phyloP scores from a whole-genome alignment of 2,888 invertebrate genomes.

The Acanthacorydalis orientalis region DNA sequence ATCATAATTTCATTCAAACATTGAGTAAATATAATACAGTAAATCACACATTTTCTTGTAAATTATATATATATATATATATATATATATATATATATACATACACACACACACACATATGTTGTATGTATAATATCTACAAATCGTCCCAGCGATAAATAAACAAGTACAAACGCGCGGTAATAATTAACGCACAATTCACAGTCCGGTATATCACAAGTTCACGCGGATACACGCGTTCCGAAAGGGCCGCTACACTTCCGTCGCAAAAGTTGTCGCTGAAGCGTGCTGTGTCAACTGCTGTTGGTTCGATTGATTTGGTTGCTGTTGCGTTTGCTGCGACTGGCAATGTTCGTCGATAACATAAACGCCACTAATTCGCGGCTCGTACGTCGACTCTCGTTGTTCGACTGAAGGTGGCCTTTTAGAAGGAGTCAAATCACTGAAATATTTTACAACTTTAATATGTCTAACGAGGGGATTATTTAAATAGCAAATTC shows the following conservation, averaged over 20 bases:
- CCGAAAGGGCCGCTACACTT: slow-evolving; percentile 40
- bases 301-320: slow-evolving; percentile 2
- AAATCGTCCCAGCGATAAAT: too few relatives aligned
- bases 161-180: too few relatives aligned
- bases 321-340: slow-evolving; percentile 31
- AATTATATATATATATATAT: neutral
- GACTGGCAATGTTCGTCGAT: slow-evolving; percentile 57
- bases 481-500: too few relatives aligned
- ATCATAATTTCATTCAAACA: too few relatives aligned
- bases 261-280: slow-evolving; percentile 49
- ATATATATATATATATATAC: neutral
- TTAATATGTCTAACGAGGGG: too few relatives aligned
- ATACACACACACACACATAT: neutral
- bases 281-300: slow-evolving; percentile 15
- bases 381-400: slow-evolving; percentile 19
- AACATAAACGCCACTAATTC: slow-evolving; percentile 43
- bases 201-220: too few relatives aligned
- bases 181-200: too few relatives aligned
- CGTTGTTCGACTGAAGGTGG: slow-evolving; percentile 37
- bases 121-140: neutral
- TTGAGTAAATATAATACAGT: too few relatives aligned
- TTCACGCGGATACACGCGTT: too few relatives aligned
- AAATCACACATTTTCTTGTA: too few relatives aligned
- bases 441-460: slow-evolving; percentile 45
- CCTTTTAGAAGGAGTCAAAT: slow-evolving; percentile 52